These are phyloP conservation scores for Drosophila rhopaloa DNA, from an alignment of 1,140 invertebrate genomes.

Conservation along the genomic window DNA sequence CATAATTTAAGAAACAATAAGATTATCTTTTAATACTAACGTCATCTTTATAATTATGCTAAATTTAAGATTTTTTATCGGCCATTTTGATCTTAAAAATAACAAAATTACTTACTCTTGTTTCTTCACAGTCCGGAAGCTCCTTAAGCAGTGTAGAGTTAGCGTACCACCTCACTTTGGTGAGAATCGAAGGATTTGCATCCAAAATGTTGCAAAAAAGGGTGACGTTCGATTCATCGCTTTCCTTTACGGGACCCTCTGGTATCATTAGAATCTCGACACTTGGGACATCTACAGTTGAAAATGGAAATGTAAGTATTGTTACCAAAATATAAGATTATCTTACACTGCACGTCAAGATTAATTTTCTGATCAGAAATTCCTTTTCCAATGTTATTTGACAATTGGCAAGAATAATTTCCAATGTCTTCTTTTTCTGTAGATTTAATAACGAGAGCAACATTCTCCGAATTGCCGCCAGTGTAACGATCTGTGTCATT, in stretches of 20 bases:
- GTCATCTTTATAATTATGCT: too few species aligned
- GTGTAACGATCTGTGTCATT: slow-evolving; percentile 88
- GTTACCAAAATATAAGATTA: neutral
- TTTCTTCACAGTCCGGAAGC: slow-evolving; percentile 89
- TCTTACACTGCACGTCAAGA: slow-evolving; percentile 93
- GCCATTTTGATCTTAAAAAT: too few species aligned
- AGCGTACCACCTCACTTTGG: slow-evolving; percentile 92
- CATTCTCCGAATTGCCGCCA: slow-evolving; percentile 90
- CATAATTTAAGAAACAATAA: too few species aligned
- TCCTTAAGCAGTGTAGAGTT: slow-evolving; percentile 93
- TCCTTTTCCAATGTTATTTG: slow-evolving; percentile 89
- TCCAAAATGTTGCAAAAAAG: slow-evolving; percentile 91
- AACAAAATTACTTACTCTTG: slow-evolving; percentile 49
- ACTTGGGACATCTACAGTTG: slow-evolving; percentile 88
- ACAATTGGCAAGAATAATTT: slow-evolving; percentile 91
- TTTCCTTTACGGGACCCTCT: slow-evolving; percentile 90
- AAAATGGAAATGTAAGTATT: neutral
- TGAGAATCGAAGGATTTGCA: slow-evolving; percentile 88
- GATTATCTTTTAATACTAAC: too few species aligned
- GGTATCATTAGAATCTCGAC: slow-evolving; percentile 92
- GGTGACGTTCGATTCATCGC: slow-evolving; percentile 92
- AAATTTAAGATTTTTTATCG: too few species aligned
- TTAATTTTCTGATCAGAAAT: slow-evolving; percentile 89
- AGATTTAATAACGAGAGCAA: slow-evolving; percentile 91
- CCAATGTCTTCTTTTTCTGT: slow-evolving; percentile 91